A percentile compares a stretch with the other conserved stretches of the same genome.
Evolutionary conservation across 1,140 invertebrate genomes (phyloP).

Genomic region (Musca domestica): DNA sequence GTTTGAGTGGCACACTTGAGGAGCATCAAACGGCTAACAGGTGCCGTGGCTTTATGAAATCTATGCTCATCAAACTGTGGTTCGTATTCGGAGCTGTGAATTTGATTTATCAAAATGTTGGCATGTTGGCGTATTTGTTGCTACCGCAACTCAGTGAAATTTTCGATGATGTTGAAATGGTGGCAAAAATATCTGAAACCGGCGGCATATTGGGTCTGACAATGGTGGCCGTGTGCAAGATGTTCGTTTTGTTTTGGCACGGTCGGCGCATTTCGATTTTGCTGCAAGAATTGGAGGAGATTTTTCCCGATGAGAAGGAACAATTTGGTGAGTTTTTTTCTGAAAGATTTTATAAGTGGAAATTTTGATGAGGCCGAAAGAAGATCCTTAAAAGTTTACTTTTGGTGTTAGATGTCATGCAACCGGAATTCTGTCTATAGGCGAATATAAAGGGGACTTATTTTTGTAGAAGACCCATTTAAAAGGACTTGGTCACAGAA

Average conservation of each 20-base stretch:
- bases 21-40: conserved; percentile 24
- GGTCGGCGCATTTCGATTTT: conserved; percentile 29
- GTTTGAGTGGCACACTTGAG: conserved; percentile 28
- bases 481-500: too few species aligned
- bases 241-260: conserved; percentile 32
- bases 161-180: background rate
- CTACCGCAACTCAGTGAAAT: conserved; percentile 18
- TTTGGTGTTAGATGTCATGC: too few species aligned
- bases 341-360: too few species aligned
- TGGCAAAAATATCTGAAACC: conserved; percentile 36
- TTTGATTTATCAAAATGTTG: conserved; percentile 38
- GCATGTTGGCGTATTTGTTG: conserved; percentile 32
- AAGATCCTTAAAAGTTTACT: too few species aligned
- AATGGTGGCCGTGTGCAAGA: conserved; percentile 30
- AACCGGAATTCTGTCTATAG: too few species aligned
- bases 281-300: conserved; percentile 32
- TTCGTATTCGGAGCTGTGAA: conserved; percentile 32
- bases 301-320: conserved; percentile 24
- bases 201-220: conserved; percentile 34
- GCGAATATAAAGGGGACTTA: too few species aligned
- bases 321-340: background rate
- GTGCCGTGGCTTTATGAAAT: conserved; percentile 29
- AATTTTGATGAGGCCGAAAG: too few species aligned
- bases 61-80: background rate
- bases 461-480: too few species aligned